These are phyloP conservation scores for Chrysocyon brachyurus DNA, from an alignment of 2,797 vertebrate genomes.

Conservation along the genomic window DNA sequence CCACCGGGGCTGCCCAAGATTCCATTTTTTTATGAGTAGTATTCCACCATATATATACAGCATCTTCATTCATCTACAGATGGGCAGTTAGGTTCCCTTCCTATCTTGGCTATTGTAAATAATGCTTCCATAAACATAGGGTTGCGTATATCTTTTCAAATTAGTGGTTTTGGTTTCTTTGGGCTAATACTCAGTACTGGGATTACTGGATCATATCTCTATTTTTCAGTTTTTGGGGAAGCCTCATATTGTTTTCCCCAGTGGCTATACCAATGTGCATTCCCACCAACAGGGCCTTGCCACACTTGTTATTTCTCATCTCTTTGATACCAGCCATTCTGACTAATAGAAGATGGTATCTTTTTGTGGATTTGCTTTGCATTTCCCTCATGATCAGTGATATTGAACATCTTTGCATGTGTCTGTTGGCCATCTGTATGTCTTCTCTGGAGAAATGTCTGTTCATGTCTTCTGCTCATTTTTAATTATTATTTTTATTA, in stretches of 20 bases:
- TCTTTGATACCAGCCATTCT: neutral
- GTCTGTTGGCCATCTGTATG: neutral
- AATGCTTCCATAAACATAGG: neutral
- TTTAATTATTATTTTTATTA: neutral
- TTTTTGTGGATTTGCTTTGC: neutral
- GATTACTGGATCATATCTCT: neutral
- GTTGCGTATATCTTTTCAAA: neutral
- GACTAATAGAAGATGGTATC: neutral
- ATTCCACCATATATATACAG: neutral
- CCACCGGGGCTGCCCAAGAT: neutral
- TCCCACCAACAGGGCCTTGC: neutral
- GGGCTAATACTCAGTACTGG: neutral
- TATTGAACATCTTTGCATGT: neutral
- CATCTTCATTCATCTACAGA: too few species aligned
- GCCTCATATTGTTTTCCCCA: neutral
- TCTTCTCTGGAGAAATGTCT: neutral
- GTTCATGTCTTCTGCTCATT: neutral
- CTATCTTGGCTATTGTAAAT: neutral
- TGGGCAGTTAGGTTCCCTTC: neutral
- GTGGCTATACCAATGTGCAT: neutral
- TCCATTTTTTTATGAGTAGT: neutral
- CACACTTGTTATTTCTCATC: neutral
- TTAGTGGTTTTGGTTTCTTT: neutral
- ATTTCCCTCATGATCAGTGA: neutral
- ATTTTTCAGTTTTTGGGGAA: neutral